These are phyloP conservation scores for Ceyx melanurus DNA, from an alignment of 2,113 vertebrate genomes.

Conservation along the genomic window DNA sequence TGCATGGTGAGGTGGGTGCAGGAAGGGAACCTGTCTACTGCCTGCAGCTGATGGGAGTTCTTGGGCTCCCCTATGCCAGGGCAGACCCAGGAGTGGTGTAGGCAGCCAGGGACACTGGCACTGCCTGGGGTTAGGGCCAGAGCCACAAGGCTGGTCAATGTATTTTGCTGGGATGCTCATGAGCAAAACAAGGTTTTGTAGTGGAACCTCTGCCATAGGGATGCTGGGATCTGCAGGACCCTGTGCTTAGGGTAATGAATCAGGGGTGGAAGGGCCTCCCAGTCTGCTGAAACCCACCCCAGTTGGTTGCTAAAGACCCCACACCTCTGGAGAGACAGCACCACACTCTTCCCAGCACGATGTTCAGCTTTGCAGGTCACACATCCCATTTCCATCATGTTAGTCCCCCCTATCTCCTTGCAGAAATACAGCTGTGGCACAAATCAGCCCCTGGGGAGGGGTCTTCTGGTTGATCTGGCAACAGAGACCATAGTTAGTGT, in stretches of 20 bases:
- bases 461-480: not conserved
- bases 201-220: accelerated
- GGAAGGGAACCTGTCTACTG: not conserved
- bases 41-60: not conserved
- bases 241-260: too few species aligned
- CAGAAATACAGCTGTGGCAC: not conserved
- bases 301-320: accelerated
- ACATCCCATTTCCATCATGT: accelerated
- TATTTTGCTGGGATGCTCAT: not conserved
- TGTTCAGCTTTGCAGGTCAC: not conserved
- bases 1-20: accelerated
- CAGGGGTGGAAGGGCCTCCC: accelerated
- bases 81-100: not conserved
- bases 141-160: not conserved
- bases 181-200: not conserved
- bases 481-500: not conserved
- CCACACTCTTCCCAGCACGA: accelerated
- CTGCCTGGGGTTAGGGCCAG: not conserved
- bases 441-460: not conserved
- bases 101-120: not conserved
- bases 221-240: not conserved
- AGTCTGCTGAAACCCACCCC: not conserved
- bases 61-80: accelerated
- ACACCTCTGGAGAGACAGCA: accelerated
- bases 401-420: accelerated